A percentile compares a stretch with the other conserved stretches of the same genome.
phyloP scores from a whole-genome alignment of 2,888 invertebrate species.

The Drosophila limbata region DNA sequence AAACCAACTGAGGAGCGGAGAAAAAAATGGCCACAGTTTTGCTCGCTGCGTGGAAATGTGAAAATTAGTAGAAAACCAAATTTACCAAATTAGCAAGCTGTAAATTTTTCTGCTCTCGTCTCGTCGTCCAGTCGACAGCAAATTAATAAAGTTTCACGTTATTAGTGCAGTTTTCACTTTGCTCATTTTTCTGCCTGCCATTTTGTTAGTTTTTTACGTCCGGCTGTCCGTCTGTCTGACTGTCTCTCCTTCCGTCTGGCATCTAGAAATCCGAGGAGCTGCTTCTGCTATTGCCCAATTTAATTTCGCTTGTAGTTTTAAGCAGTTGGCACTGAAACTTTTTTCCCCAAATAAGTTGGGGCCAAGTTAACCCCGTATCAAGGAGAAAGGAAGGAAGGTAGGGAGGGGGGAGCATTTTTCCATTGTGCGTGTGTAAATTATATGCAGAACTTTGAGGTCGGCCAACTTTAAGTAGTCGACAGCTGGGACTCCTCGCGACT shows the following conservation, averaged over 20 bases:
- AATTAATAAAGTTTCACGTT: slow-evolving; percentile 75
- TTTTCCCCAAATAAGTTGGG: slow-evolving; percentile 50
- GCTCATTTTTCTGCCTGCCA: slow-evolving; percentile 8
- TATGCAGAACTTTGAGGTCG: slow-evolving; percentile 59
- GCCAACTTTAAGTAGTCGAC: slow-evolving; percentile 40
- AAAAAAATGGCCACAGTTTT: slow-evolving; percentile 41
- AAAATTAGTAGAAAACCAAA: slow-evolving; percentile 71
- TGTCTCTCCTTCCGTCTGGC: slow-evolving; percentile 1
- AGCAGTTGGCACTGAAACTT: slow-evolving; percentile 47
- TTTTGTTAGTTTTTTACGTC: slow-evolving; percentile 10
- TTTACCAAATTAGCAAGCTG: slow-evolving; percentile 76
- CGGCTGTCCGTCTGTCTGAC: background rate
- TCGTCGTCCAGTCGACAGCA: slow-evolving; percentile 48
- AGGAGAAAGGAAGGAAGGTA: background rate
- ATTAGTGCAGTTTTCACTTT: slow-evolving; percentile 56
- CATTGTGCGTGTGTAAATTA: slow-evolving; percentile 58
- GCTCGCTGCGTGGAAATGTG: slow-evolving; percentile 36
- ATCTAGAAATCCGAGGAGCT: slow-evolving; percentile 12
- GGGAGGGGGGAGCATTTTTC: slow-evolving; percentile 3
- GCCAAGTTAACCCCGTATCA: slow-evolving; percentile 33
- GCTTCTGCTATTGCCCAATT: slow-evolving; percentile 53
- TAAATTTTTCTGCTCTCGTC: slow-evolving; percentile 48
- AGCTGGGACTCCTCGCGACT: slow-evolving; percentile 30
- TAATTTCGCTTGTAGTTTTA: slow-evolving; percentile 57
- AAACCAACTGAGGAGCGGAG: slow-evolving; percentile 19